Conservation (phyloP, 2,888 invertebrate genomes). For the Chydorus sphaericus region DNA sequence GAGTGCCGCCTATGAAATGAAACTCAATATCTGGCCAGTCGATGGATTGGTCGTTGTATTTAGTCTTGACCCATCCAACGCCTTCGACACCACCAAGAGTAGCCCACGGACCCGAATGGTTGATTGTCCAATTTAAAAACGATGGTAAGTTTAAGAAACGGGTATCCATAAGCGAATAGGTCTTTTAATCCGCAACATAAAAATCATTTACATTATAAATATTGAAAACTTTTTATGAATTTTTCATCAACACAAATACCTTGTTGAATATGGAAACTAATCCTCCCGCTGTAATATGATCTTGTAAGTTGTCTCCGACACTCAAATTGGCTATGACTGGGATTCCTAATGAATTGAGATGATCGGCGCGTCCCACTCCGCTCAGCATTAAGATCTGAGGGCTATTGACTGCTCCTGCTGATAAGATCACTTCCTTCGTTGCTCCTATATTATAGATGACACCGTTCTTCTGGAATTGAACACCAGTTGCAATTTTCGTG, state of each 20-base stretch:
- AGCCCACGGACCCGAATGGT: constrained; percentile 21
- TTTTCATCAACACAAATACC: no score
- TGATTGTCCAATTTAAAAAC: not conserved
- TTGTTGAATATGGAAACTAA: constrained; percentile 38
- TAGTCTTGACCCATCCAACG: constrained; percentile 31
- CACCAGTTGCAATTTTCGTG: constrained; percentile 58
- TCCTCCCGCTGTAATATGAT: constrained; percentile 50
- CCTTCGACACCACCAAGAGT: constrained; percentile 16
- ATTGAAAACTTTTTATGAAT: no score
- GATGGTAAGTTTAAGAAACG: not conserved
- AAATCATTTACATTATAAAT: no score
- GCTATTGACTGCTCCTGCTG: constrained; percentile 59
- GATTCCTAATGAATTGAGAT: constrained; percentile 41
- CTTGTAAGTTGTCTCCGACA: constrained; percentile 35
- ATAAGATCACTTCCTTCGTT: constrained; percentile 58
- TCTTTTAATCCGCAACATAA: no score
- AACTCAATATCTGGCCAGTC: constrained; percentile 76
- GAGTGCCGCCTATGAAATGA: no score
- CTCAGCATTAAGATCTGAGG: constrained; percentile 67
- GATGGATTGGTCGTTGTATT: constrained; percentile 41
- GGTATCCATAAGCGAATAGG: constrained; percentile 17
- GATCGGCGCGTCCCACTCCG: constrained; percentile 50
- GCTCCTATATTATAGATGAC: constrained; percentile 47
- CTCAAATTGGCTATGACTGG: constrained; percentile 26
- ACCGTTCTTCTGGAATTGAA: constrained; percentile 54